Evolutionary conservation across 2,797 vertebrate species (phyloP).

Genomic region (Rhabdomys pumilio): DNA sequence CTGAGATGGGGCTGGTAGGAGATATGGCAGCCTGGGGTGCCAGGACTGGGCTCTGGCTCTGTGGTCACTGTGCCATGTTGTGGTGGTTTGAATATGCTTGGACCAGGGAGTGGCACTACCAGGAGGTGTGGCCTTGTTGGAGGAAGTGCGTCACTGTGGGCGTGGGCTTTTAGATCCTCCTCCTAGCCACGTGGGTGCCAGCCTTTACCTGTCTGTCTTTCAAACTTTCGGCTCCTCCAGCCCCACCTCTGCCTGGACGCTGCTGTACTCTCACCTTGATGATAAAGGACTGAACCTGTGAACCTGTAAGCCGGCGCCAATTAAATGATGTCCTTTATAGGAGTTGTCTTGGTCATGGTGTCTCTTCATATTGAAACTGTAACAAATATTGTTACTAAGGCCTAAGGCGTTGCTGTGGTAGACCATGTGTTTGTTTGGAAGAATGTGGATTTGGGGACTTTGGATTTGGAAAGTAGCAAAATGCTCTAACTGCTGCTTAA

Average conservation of each 20-base stretch:
- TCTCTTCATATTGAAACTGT: not conserved
- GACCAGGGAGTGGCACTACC: no score
- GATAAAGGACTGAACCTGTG: no score
- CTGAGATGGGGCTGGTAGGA: no score
- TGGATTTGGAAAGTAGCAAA: not conserved
- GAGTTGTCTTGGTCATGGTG: not conserved
- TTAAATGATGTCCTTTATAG: not conserved
- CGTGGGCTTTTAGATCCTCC: no score
- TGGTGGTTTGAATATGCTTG: no score
- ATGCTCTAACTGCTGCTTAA: not conserved
- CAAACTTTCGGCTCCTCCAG: not conserved
- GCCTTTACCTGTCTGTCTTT: not conserved
- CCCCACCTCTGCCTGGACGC: no score
- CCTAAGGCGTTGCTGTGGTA: not conserved
- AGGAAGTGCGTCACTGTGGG: no score
- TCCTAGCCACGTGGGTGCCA: no score
- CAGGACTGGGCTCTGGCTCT: not conserved
- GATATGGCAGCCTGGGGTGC: fast-evolving
- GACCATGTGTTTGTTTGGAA: not conserved
- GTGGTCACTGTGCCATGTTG: not conserved
- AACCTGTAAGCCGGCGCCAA: no score
- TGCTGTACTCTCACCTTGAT: no score
- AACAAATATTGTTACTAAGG: not conserved
- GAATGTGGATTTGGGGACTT: not conserved
- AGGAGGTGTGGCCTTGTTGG: no score